A percentile compares a stretch with the other conserved stretches of the same genome.
phyloP scores from a whole-genome alignment of 2,888 invertebrate species.

The Muschampia plurimacula region DNA sequence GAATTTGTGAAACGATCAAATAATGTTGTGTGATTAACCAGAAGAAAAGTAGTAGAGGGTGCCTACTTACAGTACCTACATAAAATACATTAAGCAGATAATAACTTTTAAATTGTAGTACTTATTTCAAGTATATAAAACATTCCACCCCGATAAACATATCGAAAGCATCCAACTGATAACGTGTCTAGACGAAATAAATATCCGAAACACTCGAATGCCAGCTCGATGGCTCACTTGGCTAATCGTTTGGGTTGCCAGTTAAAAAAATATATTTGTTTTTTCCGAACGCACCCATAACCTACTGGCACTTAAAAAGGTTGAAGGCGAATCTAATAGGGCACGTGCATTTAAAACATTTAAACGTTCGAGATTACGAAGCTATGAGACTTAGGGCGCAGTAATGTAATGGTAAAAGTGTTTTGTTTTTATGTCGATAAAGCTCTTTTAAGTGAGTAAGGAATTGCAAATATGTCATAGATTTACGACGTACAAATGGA shows the following conservation, averaged over 20 bases:
- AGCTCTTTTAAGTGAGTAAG: slow-evolving; percentile 18
- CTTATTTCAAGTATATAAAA: slow-evolving; percentile 73
- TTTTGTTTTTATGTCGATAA: slow-evolving; percentile 24
- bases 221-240: slow-evolving; percentile 82
- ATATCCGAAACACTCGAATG: slow-evolving; percentile 80
- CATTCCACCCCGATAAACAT: slow-evolving; percentile 74
- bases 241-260: slow-evolving; percentile 75
- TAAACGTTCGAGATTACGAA: slow-evolving; percentile 67
- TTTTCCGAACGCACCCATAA: slow-evolving; percentile 68
- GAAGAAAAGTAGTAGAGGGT: not conserved
- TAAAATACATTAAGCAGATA: slow-evolving; percentile 5
- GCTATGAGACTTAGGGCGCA: slow-evolving; percentile 54
- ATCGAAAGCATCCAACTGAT: slow-evolving; percentile 73
- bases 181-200: slow-evolving; percentile 82
- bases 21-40: not conserved
- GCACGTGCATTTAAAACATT: slow-evolving; percentile 63
- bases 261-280: slow-evolving; percentile 61
- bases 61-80: too few relatives aligned
- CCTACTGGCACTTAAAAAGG: slow-evolving; percentile 76
- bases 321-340: slow-evolving; percentile 77
- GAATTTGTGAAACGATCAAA: too few relatives aligned
- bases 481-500: slow-evolving; percentile 38
- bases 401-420: slow-evolving; percentile 51
- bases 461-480: slow-evolving; percentile 29
- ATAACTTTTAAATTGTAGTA: slow-evolving; percentile 40